Evolutionary conservation across 2,888 invertebrate species (phyloP).

Genomic region (Heteropelma amictum): DNA sequence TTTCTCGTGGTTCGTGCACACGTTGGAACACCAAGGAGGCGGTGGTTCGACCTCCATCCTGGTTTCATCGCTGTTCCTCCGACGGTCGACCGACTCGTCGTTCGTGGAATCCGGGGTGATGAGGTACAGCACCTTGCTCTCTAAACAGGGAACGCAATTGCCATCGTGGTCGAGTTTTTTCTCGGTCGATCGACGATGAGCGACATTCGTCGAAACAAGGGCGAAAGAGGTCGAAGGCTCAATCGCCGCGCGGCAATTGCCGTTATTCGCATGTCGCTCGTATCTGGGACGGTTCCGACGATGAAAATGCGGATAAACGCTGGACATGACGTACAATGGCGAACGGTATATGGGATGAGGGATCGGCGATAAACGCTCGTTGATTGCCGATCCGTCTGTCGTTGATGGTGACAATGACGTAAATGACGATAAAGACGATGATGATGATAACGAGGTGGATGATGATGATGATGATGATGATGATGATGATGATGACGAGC

Average conservation of each 20-base stretch:
- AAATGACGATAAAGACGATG: conserved; percentile 8
- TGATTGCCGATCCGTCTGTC: conserved; percentile 16
- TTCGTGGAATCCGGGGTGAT: not conserved
- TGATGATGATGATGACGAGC: conserved; percentile 24
- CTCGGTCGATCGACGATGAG: not conserved
- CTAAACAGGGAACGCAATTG: conserved; percentile 57
- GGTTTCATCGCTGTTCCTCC: too few species aligned
- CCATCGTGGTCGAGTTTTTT: conserved; percentile 46
- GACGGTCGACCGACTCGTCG: too few species aligned
- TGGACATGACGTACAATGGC: conserved; percentile 28
- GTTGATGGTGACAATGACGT: not conserved
- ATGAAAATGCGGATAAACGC: conserved; percentile 13
- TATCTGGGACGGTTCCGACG: not conserved
- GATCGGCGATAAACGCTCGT: conserved; percentile 5
- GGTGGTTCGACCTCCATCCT: not conserved
- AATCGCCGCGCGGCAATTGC: not conserved
- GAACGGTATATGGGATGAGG: conserved; percentile 33
- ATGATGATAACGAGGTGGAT: conserved; percentile 21
- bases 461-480: conserved; percentile 23
- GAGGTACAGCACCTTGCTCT: too few species aligned
- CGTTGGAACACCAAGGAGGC: not conserved
- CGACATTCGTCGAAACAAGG: not conserved
- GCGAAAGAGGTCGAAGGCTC: not conserved
- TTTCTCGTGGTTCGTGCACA: too few species aligned
- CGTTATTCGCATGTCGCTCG: not conserved